Base-by-base conservation (phyloP, 2,113 vertebrate genomes). In the Larimichthys crocea region DNA sequence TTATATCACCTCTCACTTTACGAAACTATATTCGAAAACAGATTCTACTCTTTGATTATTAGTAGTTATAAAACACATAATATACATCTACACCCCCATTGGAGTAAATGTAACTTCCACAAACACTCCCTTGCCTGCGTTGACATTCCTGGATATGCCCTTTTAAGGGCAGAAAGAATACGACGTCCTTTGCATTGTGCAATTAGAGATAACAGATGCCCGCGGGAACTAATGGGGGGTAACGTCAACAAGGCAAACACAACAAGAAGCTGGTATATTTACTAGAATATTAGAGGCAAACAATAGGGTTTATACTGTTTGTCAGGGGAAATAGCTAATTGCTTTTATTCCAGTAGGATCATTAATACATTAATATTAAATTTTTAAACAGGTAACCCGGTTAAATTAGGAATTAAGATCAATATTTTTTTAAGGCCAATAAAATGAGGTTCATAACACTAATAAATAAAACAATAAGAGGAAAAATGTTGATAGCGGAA, bases 131-230 rank as follows among this genome's bases (percentile, higher is more conserved):
- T 81, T 75, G 80, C 62, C 79, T 79, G 69, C 63, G 56, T 84
- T 82, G 49, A 88, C 84, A 31, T 91, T 91, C 92, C 80, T 91
- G 86, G 52, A 87, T 82, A 92, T 95, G 86, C 12, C 94, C 94
- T 91, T 94, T 83, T 94, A 95, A 86, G 94, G 94, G 29, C 31
- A 92, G 76, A 87, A 76, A 84, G 44, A 56, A n/a, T 52, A 42
- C 53, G 12, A 64, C 31, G 80, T 80, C 59, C 62, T 26, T 72
- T 55, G 46, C 22, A 24, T 68, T 77, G 67, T 50, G 66, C 48
- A 80, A 86, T 79, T 46, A n/a, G 83, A 67, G 24, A 15, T 46
- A 3, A 22, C 26, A 4, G 15, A 57, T 55, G 14, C 20, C 55
- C 0, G 4, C 64, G 59, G n/a, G 59, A 10, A 44, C n/a, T 46